Evolutionary conservation across 2,888 invertebrate species (phyloP).

Genomic region (Heliconius ismenius): DNA sequence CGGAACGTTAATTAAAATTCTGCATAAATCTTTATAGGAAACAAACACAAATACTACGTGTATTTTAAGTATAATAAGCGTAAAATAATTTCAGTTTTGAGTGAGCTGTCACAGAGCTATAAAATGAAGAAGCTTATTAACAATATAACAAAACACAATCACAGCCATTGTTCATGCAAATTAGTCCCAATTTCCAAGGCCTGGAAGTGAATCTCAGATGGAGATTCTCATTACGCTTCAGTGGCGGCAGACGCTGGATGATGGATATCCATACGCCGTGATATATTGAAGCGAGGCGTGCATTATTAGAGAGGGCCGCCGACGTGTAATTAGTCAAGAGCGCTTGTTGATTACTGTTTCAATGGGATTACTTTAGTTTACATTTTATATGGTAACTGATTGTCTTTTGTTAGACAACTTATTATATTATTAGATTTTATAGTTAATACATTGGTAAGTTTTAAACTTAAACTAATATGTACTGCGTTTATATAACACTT

Average conservation of each 20-base stretch:
- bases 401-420: not conserved
- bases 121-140: not conserved
- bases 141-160: not conserved
- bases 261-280: conserved; percentile 37
- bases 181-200: conserved; percentile 13
- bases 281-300: conserved; percentile 33
- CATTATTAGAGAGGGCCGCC: conserved; percentile 35
- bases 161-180: conserved; percentile 18
- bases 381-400: conserved; percentile 1
- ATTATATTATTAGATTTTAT: not conserved
- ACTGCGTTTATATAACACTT: too few species aligned
- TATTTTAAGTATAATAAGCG: too few species aligned
- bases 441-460: too few species aligned
- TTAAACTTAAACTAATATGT: too few species aligned
- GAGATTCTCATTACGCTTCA: conserved; percentile 39
- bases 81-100: not conserved
- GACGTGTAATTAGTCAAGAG: conserved; percentile 35
- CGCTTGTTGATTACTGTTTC: conserved; percentile 24
- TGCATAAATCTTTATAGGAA: not conserved
- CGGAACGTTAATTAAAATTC: not conserved
- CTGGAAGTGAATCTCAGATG: conserved; percentile 30
- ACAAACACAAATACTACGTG: not conserved
- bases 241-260: conserved; percentile 30
- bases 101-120: not conserved
- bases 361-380: conserved; percentile 13